Base-by-base conservation (phyloP, 53 echinoderm and acorn worm genomes). In the Temnopleurus reevesii region DNA sequence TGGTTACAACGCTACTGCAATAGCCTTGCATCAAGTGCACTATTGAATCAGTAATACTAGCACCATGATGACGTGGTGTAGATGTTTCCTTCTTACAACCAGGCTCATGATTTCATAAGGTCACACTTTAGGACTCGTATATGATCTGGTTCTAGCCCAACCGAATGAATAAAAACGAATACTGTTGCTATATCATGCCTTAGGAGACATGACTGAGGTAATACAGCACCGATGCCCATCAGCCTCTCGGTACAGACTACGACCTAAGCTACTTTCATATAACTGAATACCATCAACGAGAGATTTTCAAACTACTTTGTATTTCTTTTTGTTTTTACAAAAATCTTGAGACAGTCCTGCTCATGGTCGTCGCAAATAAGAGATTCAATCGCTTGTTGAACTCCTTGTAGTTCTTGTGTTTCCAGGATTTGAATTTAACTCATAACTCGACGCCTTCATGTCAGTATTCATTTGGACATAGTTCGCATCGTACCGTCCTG, bases 151-250 rank as follows among this genome's bases (percentile, higher is more conserved):
- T 71, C 41, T 41, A 38, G 5, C n/a, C 26, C 41, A 71, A 2
- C 33, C 24, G 35, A 24, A 64, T 64, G 65, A 64, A 64, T 36
- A 64, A 17, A 59, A n/a, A 71, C 41, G 71, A 71, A 71, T 71
- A 71, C 71, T 71, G 71, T 71, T 71, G 71, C 71, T 71, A 71
- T 71, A 71, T n/a, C 71, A 63, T 63, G 41, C 41, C 21, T 43
- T 71, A 13, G n/a, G n/a, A n/a, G n/a, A n/a, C n/a, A n/a, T n/a
- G n/a, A n/a, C 9, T 71, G 71, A 71, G 41, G 71, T 71, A 71
- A 71, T 36, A 71, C 12, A 41, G 71, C 71, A 41, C 71, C 71
- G 36, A 1, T 18, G 30, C 35, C 35, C 6, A 38, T 19, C 43
- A 71, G 71, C 71, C 71, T 71, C 41, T 71, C 41, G 38, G 36